Base-by-base conservation (phyloP, 2,113 vertebrate genomes). In the Larimichthys crocea region DNA sequence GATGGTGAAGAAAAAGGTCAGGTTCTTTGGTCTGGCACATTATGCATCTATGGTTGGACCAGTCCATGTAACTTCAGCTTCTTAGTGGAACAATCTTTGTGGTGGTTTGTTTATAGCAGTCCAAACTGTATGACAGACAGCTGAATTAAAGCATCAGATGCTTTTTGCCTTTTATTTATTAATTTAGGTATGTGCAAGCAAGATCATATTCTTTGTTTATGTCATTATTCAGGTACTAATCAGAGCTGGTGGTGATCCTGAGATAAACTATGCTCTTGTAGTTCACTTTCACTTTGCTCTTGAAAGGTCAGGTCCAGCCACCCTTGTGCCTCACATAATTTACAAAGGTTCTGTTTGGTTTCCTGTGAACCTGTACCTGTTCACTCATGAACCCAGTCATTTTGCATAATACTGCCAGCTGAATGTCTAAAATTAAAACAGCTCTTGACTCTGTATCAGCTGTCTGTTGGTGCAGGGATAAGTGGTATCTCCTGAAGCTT, bases 401-500 rank as follows among this genome's bases (percentile, higher is more conserved):
- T 66, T 17, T 62, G 22, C 2, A 10, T 1, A 29, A 40, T 2
- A 3, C 24, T 16, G 14, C 9, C 50, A 76, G 79, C 17, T 42
- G 4, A 59, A 62, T 0, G 12, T 68, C 60, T 55, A 0, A 71
- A 50, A 76, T 76, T 1, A 12, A 56, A 79, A 50, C 26, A 15
- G 40, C 70, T 50, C 76, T 40, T 10, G 71, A 65, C 48, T 60
- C 16, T 10, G 64, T 20, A 53, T 78, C 31, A 2, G 14, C 50
- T 40, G 77, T 66, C 63, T 79, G 66, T 49, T 79, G 75, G 26
- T 68, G 49, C 62, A 65, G 26, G 74, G 74, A 86, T 71, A 59
- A 85, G 83, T 68, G 56, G 57, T 44, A n/a, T 50, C 89, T 84
- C 78, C 63, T 80, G 86, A 82, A 84, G 79, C 80, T 50, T 64